These are phyloP conservation scores for Anoplophora glabripennis DNA, from an alignment of 1,140 invertebrate species.

Conservation along the genomic window DNA sequence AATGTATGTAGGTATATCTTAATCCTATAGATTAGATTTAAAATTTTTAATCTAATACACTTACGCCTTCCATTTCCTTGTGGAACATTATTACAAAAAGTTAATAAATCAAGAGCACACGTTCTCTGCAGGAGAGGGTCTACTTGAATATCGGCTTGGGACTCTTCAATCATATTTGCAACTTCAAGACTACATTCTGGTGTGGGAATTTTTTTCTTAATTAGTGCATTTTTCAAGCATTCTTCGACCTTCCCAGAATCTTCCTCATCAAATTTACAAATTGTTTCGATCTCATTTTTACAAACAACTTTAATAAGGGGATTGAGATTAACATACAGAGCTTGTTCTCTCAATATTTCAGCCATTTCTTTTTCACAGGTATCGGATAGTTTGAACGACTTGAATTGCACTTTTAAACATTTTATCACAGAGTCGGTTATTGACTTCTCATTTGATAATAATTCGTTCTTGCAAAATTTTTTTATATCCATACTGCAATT, in stretches of 20 bases:
- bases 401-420: conserved; percentile 75
- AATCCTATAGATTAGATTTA: conserved; percentile 1
- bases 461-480: conserved; percentile 60
- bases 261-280: conserved; percentile 56
- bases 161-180: conserved; percentile 75
- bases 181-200: conserved; percentile 76
- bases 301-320: conserved; percentile 73
- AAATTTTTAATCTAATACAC: conserved; percentile 37
- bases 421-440: conserved; percentile 57
- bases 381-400: conserved; percentile 66
- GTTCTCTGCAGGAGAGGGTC: conserved; percentile 77
- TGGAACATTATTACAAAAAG: conserved; percentile 77
- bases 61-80: conserved; percentile 84
- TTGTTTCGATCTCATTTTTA: conserved; percentile 62
- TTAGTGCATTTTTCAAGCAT: conserved; percentile 81
- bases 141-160: conserved; percentile 77
- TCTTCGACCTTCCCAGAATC: conserved; percentile 70
- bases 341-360: conserved; percentile 78
- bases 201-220: conserved; percentile 68
- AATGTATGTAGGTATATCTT: not conserved
- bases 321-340: conserved; percentile 83
- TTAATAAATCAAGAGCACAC: conserved; percentile 76
- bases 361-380: conserved; percentile 80
- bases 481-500: conserved; percentile 72
- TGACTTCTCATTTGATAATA: conserved; percentile 47